Percentiles rank a stretch among this genome's conserved stretches.
These are phyloP conservation scores for Acrocephalus arundinaceus DNA, from an alignment of 2,113 vertebrate genomes.

Conservation along the genomic window DNA sequence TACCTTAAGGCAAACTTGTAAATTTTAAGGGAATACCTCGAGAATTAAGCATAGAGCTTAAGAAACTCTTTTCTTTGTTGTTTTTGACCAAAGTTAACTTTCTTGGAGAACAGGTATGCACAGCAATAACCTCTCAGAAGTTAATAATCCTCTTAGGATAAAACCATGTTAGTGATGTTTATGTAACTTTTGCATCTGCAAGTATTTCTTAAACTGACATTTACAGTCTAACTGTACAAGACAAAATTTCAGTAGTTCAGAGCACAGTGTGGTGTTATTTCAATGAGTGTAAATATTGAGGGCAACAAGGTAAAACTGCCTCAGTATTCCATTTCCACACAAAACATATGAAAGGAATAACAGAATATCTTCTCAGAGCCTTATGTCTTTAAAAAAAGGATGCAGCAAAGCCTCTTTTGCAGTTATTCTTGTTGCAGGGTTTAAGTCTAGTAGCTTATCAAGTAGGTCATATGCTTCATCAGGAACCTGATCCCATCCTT, in stretches of 20 bases:
- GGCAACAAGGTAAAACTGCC: not conserved
- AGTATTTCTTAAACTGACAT: not conserved
- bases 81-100: slow-evolving; percentile 8
- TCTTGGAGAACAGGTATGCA: not conserved
- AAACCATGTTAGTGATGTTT: not conserved
- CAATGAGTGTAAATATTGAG: not conserved
- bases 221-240: not conserved
- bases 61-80: not conserved
- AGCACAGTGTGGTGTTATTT: not conserved
- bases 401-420: slow-evolving; percentile 86
- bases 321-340: not conserved
- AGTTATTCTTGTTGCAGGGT: slow-evolving; percentile 90
- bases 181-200: not conserved
- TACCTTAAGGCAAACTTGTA: slow-evolving; percentile 12
- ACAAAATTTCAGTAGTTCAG: slow-evolving; percentile 25
- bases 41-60: not conserved
- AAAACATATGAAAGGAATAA: not conserved
- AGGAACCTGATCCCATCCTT: slow-evolving; percentile 87
- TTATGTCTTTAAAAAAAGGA: slow-evolving; percentile 83
- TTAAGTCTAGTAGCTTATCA: slow-evolving; percentile 91
- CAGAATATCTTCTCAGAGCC: slow-evolving; percentile 29
- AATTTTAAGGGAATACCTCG: not conserved
- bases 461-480: slow-evolving; percentile 91
- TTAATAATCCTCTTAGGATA: not conserved
- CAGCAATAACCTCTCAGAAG: not conserved